These are phyloP conservation scores for Pseudotriccus pelzelni DNA, from an alignment of 2,797 vertebrate genomes.

Conservation along the genomic window DNA sequence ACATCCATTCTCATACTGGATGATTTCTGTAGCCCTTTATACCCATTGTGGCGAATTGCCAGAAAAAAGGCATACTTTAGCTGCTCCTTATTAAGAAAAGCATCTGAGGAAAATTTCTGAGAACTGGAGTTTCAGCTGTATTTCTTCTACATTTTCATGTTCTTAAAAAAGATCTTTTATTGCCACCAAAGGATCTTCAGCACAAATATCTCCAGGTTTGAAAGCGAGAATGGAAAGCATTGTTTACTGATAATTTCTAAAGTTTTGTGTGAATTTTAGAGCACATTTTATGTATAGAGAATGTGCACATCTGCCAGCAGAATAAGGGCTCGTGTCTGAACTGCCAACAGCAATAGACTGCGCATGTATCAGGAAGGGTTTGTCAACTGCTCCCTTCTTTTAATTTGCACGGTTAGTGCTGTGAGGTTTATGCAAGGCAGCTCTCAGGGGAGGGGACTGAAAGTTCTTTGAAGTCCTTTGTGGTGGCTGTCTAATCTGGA, in stretches of 20 bases:
- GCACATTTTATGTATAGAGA: neutral
- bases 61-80: conserved; percentile 14
- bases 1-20: neutral
- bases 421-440: conserved; percentile 87
- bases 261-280: conserved; percentile 33
- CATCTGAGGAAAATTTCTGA: conserved; percentile 42
- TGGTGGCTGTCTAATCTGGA: conserved; percentile 92
- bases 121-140: neutral
- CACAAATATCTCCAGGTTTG: neutral
- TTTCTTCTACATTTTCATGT: conserved; percentile 7
- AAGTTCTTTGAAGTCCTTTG: conserved; percentile 91
- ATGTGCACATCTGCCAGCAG: conserved; percentile 37
- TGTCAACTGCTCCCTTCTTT: conserved; percentile 69
- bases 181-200: neutral
- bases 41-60: neutral
- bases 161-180: neutral
- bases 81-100: conserved; percentile 43
- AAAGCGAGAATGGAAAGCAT: conserved; percentile 12
- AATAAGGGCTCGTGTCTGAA: conserved; percentile 43
- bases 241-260: conserved; percentile 27
- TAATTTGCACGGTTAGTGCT: conserved; percentile 81
- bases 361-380: conserved; percentile 62
- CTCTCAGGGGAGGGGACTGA: conserved; percentile 76
- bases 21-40: conserved; percentile 36
- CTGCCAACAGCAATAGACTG: conserved; percentile 57